These are phyloP conservation scores for Orthosia gothica DNA, from an alignment of 2,888 invertebrate genomes.

Conservation along the genomic window DNA sequence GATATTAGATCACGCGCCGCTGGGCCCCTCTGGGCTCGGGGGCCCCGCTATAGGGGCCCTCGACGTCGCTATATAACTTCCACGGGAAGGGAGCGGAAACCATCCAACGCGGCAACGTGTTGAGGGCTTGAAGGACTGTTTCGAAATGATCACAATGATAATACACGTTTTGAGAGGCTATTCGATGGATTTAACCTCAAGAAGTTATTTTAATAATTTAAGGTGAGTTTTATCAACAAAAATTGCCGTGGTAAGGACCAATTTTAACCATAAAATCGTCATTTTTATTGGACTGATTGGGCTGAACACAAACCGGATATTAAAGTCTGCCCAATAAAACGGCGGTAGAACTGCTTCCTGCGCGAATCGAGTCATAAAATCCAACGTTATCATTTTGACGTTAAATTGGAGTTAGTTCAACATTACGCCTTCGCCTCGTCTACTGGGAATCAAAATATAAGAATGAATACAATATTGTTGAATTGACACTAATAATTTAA, in stretches of 20 bases:
- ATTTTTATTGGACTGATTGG: conserved; percentile 26
- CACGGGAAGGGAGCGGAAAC: conserved; percentile 8
- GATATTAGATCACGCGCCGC: conserved; percentile 36
- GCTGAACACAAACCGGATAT: neutral
- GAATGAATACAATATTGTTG: neutral
- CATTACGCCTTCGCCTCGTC: neutral
- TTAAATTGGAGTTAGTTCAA: conserved; percentile 11
- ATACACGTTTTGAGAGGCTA: conserved; percentile 33
- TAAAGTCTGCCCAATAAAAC: conserved; percentile 37
- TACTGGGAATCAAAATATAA: neutral
- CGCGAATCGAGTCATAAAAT: conserved; percentile 10
- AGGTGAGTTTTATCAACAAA: neutral
- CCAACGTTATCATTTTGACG: conserved; percentile 24
- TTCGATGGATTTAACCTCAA: too few relatives aligned
- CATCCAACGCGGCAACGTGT: neutral
- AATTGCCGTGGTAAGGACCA: neutral
- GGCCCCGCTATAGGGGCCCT: neutral
- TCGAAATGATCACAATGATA: conserved; percentile 40
- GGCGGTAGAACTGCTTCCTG: conserved; percentile 9
- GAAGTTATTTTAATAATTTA: neutral
- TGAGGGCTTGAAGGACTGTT: conserved; percentile 22
- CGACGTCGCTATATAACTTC: conserved; percentile 39
- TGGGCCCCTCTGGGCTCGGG: neutral
- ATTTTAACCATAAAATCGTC: neutral
- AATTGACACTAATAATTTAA: neutral